Percentiles rank a stretch among this genome's conserved stretches.
phyloP scores from a whole-genome alignment of 2,888 invertebrate species.

The Drosophila niveifrons region DNA sequence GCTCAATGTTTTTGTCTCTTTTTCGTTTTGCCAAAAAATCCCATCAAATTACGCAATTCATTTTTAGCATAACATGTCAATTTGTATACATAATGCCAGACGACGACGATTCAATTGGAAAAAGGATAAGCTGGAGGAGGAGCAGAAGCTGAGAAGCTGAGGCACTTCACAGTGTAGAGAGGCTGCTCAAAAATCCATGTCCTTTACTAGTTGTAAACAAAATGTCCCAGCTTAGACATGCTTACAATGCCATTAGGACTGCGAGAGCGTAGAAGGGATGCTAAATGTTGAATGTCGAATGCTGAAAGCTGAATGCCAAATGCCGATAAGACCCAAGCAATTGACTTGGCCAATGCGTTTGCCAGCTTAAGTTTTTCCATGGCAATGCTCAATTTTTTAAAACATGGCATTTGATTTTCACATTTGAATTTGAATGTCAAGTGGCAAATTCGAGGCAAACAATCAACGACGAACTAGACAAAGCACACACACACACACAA shows the following conservation, averaged over 20 bases:
- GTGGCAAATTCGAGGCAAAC: slow-evolving; percentile 6
- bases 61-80: slow-evolving; percentile 77
- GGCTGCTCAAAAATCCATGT: slow-evolving; percentile 40
- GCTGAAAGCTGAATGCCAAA: slow-evolving; percentile 41
- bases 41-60: slow-evolving; percentile 76
- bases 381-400: slow-evolving; percentile 38
- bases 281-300: slow-evolving; percentile 44
- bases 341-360: slow-evolving; percentile 58
- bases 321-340: slow-evolving; percentile 58
- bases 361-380: slow-evolving; percentile 52
- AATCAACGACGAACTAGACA: neutral
- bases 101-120: slow-evolving; percentile 28
- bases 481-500: too few species aligned
- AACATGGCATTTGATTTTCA: slow-evolving; percentile 30
- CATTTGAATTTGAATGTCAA: slow-evolving; percentile 40
- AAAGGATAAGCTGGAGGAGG: slow-evolving; percentile 7
- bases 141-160: slow-evolving; percentile 1
- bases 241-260: slow-evolving; percentile 73
- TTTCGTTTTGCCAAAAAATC: slow-evolving; percentile 14
- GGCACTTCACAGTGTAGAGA: neutral
- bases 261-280: slow-evolving; percentile 44
- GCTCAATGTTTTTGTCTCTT: neutral
- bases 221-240: slow-evolving; percentile 68
- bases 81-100: slow-evolving; percentile 64
- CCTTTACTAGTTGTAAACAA: slow-evolving; percentile 63